Evolutionary conservation across 2,797 vertebrate species (phyloP), one percentile per base, ranked within the genome.

Genomic region (Pitangus sulphuratus): DNA sequence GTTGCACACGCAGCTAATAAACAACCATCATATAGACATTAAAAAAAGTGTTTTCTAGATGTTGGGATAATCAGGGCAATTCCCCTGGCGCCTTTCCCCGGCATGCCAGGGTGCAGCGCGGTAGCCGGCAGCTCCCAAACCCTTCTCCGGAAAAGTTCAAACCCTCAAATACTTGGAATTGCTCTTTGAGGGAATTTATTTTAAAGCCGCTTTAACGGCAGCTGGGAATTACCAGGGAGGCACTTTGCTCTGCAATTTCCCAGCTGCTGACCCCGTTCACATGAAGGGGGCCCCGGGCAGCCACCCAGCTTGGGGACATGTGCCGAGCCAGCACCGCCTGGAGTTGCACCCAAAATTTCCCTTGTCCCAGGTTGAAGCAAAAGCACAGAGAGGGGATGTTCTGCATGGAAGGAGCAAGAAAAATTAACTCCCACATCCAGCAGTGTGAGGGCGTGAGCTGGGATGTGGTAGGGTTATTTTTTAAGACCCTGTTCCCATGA

Each of bases 121-220:
- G 93, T 66, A 91, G 80, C 48, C 9, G 0, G 69, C 81, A 91
- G 82, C 94, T 97, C 95, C 87, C 84, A 95, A 95, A 92, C 65
- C 77, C 82, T 89, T 69, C 94, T 28, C 94, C 4, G 12, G 92
- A 92, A 96, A 96, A 97, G 96, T 97, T 97, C 97, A 97, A 96
- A 94, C 90, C 90, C 89, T 95, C 92, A 95, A 97, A 97, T 97
- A 95, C 64, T 97, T 97, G 97, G 96, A 97, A 97, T 97, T 93
- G 76, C 95, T 97, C 92, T 97, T 92, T 72, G 90, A 97, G 93
- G 91, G 95, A 95, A 92, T 97, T 97, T 96, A 95, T 94, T 97
- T 92, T 93, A 97, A 96, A 97, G 96, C 89, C 2, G 89, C 95
- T 97, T 97, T 95, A 93, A 90, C 14, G 9, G 96, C 97, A 97